Percentiles rank a stretch among this genome's conserved stretches.
Evolutionary conservation across 1,140 invertebrate genomes (phyloP).

Genomic region (Acromyrmex echinatior): DNA sequence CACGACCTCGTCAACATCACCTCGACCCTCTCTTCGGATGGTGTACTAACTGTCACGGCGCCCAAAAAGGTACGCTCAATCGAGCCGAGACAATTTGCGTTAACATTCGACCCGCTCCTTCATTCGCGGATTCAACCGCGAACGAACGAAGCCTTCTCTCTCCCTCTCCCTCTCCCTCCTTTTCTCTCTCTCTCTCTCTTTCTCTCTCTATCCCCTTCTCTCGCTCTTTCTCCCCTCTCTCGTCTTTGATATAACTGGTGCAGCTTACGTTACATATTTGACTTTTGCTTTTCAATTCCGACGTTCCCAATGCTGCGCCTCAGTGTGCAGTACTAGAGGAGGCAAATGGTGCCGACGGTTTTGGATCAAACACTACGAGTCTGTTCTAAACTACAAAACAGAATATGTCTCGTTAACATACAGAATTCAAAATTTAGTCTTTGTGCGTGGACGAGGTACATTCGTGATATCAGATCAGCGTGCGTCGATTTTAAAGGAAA

Average conservation of each 20-base stretch:
- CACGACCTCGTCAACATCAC: slow-evolving; percentile 86
- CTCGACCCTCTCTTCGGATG: slow-evolving; percentile 88
- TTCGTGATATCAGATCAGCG: slow-evolving; percentile 14
- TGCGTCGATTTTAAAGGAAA: slow-evolving; percentile 63
- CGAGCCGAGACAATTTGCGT: slow-evolving; percentile 40
- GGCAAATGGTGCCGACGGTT: slow-evolving; percentile 76
- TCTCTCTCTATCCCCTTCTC: slow-evolving; percentile 12
- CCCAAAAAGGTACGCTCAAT: slow-evolving; percentile 83
- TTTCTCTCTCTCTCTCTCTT: not conserved
- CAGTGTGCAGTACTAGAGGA: slow-evolving; percentile 66
- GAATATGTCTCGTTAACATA: slow-evolving; percentile 68
- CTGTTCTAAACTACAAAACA: slow-evolving; percentile 81
- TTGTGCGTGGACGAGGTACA: slow-evolving; percentile 59
- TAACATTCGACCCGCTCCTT: slow-evolving; percentile 56
- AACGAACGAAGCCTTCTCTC: slow-evolving; percentile 60
- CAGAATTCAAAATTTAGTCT: slow-evolving; percentile 11
- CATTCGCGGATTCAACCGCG: slow-evolving; percentile 69
- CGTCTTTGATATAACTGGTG: slow-evolving; percentile 41
- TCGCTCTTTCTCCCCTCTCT: slow-evolving; percentile 39
- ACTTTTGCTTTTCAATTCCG: slow-evolving; percentile 66
- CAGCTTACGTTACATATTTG: slow-evolving; percentile 60
- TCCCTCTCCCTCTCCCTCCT: not conserved
- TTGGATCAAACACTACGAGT: slow-evolving; percentile 79
- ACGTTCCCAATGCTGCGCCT: slow-evolving; percentile 63
- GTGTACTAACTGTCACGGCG: slow-evolving; percentile 87